Percentiles rank a stretch among this genome's conserved stretches.
These are phyloP conservation scores for Rambutsinella grinnellia DNA, from an alignment of 2,888 invertebrate genomes.

Conservation along the genomic window DNA sequence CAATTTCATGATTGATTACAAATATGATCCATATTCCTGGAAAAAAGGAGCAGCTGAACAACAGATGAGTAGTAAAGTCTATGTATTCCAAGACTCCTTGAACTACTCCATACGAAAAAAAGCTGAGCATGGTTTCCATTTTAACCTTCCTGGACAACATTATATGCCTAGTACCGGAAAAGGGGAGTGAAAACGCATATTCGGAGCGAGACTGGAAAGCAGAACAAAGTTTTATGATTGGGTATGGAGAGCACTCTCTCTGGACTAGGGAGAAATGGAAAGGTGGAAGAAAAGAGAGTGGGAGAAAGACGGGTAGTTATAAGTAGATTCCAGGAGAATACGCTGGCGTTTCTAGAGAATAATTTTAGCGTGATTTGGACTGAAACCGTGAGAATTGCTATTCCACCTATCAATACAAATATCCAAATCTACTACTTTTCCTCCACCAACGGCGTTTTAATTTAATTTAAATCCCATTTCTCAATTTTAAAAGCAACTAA, in stretches of 20 bases:
- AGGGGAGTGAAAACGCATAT: neutral
- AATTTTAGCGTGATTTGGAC: no score
- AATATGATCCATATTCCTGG: no score
- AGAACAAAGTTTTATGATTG: neutral
- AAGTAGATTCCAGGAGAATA: neutral
- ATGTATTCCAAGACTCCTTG: neutral
- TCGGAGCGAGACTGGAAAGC: neutral
- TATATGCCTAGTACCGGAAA: no score
- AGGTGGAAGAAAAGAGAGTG: constrained; percentile 5
- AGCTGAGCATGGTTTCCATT: neutral
- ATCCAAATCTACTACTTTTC: no score
- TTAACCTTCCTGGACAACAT: no score
- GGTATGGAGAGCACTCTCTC: neutral
- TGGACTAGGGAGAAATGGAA: constrained; percentile 5
- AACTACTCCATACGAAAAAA: neutral
- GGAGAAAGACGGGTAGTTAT: neutral
- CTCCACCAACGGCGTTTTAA: no score
- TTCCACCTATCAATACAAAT: no score
- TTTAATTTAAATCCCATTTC: no score
- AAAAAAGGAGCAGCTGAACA: constrained; percentile 45
- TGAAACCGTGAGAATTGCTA: no score
- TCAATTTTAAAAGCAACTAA: no score
- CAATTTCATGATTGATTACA: no score
- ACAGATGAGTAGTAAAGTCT: constrained; percentile 31
- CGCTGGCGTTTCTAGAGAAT: constrained; percentile 1